Percentiles rank a stretch among this genome's conserved stretches.
phyloP scores from a whole-genome alignment of 1,140 invertebrate genomes.

The Drosophila nikananu region DNA sequence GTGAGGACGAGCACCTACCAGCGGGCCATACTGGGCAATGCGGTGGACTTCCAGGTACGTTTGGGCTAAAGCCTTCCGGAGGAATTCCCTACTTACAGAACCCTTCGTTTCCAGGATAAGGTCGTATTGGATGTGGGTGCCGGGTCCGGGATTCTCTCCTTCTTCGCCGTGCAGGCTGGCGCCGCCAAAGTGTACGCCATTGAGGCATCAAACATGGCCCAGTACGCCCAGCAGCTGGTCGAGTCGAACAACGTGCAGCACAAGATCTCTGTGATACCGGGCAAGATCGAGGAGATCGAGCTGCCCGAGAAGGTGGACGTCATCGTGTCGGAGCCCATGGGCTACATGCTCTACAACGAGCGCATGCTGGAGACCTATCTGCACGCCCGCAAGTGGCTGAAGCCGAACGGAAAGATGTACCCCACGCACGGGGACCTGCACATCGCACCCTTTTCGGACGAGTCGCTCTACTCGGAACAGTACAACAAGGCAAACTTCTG shows the following conservation, averaged over 20 bases:
- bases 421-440: slow-evolving; percentile 98
- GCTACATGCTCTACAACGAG: slow-evolving; percentile 99
- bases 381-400: slow-evolving; percentile 99
- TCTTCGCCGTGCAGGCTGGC: slow-evolving; percentile 99
- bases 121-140: slow-evolving; percentile 98
- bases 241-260: slow-evolving; percentile 94
- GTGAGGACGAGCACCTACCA: slow-evolving; percentile 99
- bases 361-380: slow-evolving; percentile 99
- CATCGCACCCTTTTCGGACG: slow-evolving; percentile 99
- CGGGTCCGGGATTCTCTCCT: slow-evolving; percentile 98
- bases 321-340: slow-evolving; percentile 99
- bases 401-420: slow-evolving; percentile 97
- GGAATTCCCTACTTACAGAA: background rate
- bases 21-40: slow-evolving; percentile 97
- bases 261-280: slow-evolving; percentile 96
- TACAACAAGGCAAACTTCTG: slow-evolving; percentile 99
- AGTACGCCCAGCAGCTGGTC: slow-evolving; percentile 97
- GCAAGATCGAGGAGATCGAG: slow-evolving; percentile 99
- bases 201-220: slow-evolving; percentile 99
- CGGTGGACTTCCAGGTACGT: slow-evolving; percentile 93
- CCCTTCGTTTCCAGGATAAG: slow-evolving; percentile 88
- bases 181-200: slow-evolving; percentile 99
- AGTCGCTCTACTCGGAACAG: slow-evolving; percentile 99
- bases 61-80: too few relatives aligned
- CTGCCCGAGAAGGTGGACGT: slow-evolving; percentile 98